Conservation (phyloP, 2,113 vertebrate species). For the Sporophila hypoxantha region DNA sequence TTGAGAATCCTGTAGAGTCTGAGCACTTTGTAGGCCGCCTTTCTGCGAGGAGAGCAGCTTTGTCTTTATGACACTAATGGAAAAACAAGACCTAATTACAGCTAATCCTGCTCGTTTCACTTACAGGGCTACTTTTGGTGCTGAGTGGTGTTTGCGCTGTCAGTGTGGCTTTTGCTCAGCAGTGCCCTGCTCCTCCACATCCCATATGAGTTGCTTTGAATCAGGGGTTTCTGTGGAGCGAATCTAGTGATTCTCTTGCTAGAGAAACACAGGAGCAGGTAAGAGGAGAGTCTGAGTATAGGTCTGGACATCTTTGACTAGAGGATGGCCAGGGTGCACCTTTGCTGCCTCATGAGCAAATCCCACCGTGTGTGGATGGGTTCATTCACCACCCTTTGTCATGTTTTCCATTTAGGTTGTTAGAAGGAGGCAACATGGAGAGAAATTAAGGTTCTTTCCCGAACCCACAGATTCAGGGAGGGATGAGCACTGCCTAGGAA, state of each 20-base stretch:
- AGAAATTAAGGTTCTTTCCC: background rate
- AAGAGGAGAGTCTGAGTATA: background rate
- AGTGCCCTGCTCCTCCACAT: background rate
- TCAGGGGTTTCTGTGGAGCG: background rate
- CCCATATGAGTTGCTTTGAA: background rate
- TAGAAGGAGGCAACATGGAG: background rate
- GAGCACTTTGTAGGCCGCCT: background rate
- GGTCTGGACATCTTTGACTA: background rate
- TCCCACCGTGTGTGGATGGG: accelerated
- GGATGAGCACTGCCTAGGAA: background rate
- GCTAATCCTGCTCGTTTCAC: background rate
- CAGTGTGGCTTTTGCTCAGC: background rate
- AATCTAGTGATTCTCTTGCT: background rate
- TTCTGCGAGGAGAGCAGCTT: background rate
- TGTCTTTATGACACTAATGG: constrained; percentile 21
- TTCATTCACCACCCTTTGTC: background rate
- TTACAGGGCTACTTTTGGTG: background rate
- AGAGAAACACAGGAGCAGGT: background rate
- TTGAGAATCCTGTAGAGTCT: background rate
- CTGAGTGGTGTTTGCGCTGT: background rate
- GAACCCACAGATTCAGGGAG: background rate
- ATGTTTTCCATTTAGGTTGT: background rate
- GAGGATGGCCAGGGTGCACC: background rate
- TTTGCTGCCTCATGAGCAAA: background rate
- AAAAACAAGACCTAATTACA: constrained; percentile 17